Evolutionary conservation across 1,140 invertebrate species (phyloP), one percentile per base, ranked within the genome.

Genomic region (Calycopis cecrops): DNA sequence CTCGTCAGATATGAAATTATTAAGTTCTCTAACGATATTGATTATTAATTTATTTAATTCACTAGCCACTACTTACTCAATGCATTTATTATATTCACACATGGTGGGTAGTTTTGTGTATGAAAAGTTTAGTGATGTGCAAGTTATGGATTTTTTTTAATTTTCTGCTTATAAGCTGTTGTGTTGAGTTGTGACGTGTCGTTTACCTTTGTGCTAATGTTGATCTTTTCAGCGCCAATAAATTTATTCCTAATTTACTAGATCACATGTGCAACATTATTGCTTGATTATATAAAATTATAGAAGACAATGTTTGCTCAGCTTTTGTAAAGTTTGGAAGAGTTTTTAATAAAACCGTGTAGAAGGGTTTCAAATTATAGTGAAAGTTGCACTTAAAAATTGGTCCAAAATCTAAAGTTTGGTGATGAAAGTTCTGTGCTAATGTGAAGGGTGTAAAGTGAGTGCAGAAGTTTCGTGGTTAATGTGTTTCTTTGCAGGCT

Each of bases 361-460:
- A 44, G 40, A 44, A 9, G 12, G 38, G n/a, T 14, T 44, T 44
- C 3, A 44, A 9, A 44, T 44, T 44, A 9, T 44, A 44, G 40
- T 17, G 40, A 44, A 40, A 16, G 40, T 44, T 44, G 40, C 40
- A 44, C 40, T 44, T 44, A 16, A 16, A 44, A 44, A 44, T 40
- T 40, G 38, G 38, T n/a, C 38, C 12, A 40, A 40, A 14, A 44
- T 44, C 12, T 12, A 44, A 44, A 18, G 16, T 44, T 44, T 44
- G 14, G 14, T 44, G 40, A 16, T 44, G 40, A 44, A 44, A n/a
- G 9, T 44, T n/a, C 12, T 40, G 38, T 12, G 38, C 21, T 40
- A 40, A 12, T 12, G 14, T 44, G 12, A 16, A 44, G 40, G 12
- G 40, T 44, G 40, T 28, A 28, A 44, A 44, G 40, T 44, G 40